A percentile compares a stretch with the other conserved stretches of the same genome.
phyloP scores from a whole-genome alignment of 2,797 vertebrate genomes.

The Xyrichtys novacula region DNA sequence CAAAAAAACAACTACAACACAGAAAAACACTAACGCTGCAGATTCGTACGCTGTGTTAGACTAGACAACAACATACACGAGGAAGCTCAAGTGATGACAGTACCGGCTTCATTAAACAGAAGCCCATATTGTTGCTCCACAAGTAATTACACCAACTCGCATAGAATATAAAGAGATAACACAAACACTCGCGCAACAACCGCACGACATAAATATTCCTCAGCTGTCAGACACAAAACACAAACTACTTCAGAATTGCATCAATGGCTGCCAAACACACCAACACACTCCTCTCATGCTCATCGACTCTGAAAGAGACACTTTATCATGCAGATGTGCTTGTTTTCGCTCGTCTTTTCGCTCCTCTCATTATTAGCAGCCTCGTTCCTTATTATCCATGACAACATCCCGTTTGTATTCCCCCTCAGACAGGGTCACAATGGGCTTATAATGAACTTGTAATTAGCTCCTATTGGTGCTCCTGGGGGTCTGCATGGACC shows the following conservation, averaged over 20 bases:
- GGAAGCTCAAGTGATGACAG: too few relatives aligned
- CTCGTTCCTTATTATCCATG: slow-evolving; percentile 12
- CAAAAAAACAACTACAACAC: too few relatives aligned
- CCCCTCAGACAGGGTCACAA: not conserved
- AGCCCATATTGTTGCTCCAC: slow-evolving; percentile 29
- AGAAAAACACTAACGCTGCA: too few relatives aligned
- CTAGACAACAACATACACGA: too few relatives aligned
- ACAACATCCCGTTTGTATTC: slow-evolving; percentile 27
- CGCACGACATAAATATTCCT: slow-evolving; percentile 37
- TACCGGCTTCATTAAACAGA: slow-evolving; percentile 36
- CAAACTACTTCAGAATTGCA: slow-evolving; percentile 7
- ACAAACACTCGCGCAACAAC: slow-evolving; percentile 4
- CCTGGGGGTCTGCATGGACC: slow-evolving; percentile 5
- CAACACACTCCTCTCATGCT: slow-evolving; percentile 16
- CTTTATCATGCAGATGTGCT: slow-evolving; percentile 51
- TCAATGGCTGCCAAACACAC: slow-evolving; percentile 16
- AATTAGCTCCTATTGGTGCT: slow-evolving; percentile 9
- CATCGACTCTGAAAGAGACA: slow-evolving; percentile 44
- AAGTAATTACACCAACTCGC: slow-evolving; percentile 30
- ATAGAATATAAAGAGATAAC: too few relatives aligned
- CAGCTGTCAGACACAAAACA: slow-evolving; percentile 3
- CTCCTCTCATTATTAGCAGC: not conserved
- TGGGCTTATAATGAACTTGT: slow-evolving; percentile 16
- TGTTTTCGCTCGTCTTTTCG: slow-evolving; percentile 15
- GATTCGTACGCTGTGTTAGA: too few relatives aligned